Evolutionary conservation across 2,888 invertebrate genomes (phyloP).

Genomic region (Meloe dianella): DNA sequence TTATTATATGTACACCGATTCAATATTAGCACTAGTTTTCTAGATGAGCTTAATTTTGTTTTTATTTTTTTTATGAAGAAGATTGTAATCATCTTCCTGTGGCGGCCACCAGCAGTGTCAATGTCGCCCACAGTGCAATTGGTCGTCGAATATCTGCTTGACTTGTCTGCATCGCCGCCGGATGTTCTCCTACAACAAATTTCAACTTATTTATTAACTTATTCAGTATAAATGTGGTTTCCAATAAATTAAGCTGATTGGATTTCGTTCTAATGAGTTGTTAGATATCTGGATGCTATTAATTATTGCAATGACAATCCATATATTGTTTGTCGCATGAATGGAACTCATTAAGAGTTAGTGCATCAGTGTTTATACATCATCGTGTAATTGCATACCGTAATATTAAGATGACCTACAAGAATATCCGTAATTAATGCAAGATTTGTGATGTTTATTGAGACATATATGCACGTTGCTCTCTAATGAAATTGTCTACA

Average conservation of each 20-base stretch:
- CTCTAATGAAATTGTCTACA: not conserved
- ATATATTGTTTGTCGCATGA: not conserved
- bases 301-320: not conserved
- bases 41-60: constrained; percentile 37
- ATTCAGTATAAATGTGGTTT: not conserved
- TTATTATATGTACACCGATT: constrained; percentile 29
- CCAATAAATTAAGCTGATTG: too few species aligned
- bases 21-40: constrained; percentile 33
- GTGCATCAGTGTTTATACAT: constrained; percentile 2
- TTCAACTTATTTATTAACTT: not conserved
- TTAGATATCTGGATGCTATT: not conserved
- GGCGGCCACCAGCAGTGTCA: constrained; percentile 45
- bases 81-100: constrained; percentile 53
- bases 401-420: too few species aligned
- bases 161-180: constrained; percentile 85
- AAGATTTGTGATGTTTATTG: too few species aligned
- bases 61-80: constrained; percentile 29
- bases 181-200: constrained; percentile 75
- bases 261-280: not conserved
- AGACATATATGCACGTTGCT: not conserved
- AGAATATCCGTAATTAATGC: too few species aligned
- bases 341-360: not conserved
- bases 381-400: too few species aligned
- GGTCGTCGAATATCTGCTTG: constrained; percentile 55
- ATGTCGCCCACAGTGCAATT: constrained; percentile 47